These are phyloP conservation scores for Denticeps clupeoides DNA, from an alignment of 2,797 vertebrate species.

Conservation along the genomic window DNA sequence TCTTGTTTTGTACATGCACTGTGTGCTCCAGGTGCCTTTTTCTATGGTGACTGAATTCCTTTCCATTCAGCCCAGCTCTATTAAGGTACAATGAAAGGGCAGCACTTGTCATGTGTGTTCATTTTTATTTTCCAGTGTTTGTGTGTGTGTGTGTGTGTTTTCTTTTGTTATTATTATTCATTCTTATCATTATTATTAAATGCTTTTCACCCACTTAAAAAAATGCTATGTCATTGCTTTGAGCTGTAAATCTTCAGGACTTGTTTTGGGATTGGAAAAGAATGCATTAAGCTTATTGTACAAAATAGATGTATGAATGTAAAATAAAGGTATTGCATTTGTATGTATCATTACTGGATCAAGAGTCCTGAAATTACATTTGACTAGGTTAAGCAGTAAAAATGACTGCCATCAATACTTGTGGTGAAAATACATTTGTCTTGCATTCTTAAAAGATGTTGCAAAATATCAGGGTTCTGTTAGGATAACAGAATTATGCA, in stretches of 20 bases:
- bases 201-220: conserved; percentile 53
- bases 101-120: conserved; percentile 43
- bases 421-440: no score
- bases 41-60: conserved; percentile 54
- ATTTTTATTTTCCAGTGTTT: no score
- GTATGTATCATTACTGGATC: conserved; percentile 47
- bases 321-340: conserved; percentile 89
- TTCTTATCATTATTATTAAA: conserved; percentile 66
- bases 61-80: conserved; percentile 48
- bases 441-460: no score
- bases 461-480: no score
- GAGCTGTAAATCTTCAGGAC: conserved; percentile 81
- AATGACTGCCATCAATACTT: no score
- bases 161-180: conserved; percentile 60
- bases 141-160: conserved; percentile 61
- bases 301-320: conserved; percentile 97
- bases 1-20: conserved; percentile 59
- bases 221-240: conserved; percentile 61
- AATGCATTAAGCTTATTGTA: conserved; percentile 88
- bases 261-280: conserved; percentile 75
- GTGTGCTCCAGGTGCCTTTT: conserved; percentile 75
- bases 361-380: no score
- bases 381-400: no score
- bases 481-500: no score
- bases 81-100: conserved; percentile 62